Percentiles rank a stretch among this genome's conserved stretches.
These are phyloP conservation scores for Leptosomus discolor DNA, from an alignment of 2,113 vertebrate species.

Conservation along the genomic window DNA sequence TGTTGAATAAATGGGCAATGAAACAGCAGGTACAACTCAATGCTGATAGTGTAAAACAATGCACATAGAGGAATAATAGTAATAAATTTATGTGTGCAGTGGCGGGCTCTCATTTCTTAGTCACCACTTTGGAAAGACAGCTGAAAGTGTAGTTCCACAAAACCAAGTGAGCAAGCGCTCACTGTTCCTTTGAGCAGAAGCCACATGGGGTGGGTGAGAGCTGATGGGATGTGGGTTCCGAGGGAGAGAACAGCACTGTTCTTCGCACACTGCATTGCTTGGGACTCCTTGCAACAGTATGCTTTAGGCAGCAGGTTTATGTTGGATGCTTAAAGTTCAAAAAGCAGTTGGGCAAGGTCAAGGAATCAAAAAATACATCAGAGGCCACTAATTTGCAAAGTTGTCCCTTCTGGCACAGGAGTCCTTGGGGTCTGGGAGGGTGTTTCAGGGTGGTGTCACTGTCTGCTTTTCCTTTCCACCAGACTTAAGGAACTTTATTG, in stretches of 20 bases:
- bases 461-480: not conserved
- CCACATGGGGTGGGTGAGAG: fast-evolving
- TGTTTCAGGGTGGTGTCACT: not conserved
- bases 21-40: not conserved
- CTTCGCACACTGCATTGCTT: fast-evolving
- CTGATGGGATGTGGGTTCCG: not conserved
- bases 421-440: not conserved
- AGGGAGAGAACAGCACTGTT: not conserved
- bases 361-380: not conserved
- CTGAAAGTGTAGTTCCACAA: not conserved
- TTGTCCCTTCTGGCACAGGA: not conserved
- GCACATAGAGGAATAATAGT: not conserved
- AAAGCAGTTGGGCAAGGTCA: not conserved
- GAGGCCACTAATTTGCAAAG: not conserved
- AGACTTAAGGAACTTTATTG: not conserved
- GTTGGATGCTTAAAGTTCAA: not conserved
- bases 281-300: not conserved
- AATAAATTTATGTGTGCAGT: not conserved
- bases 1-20: not conserved
- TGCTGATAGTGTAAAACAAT: not conserved
- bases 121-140: not conserved
- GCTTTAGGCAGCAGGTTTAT: not conserved
- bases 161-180: not conserved
- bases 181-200: not conserved
- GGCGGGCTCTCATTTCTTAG: not conserved